These are phyloP conservation scores for Andrena praecox DNA, from an alignment of 2,888 invertebrate species.

Conservation along the genomic window DNA sequence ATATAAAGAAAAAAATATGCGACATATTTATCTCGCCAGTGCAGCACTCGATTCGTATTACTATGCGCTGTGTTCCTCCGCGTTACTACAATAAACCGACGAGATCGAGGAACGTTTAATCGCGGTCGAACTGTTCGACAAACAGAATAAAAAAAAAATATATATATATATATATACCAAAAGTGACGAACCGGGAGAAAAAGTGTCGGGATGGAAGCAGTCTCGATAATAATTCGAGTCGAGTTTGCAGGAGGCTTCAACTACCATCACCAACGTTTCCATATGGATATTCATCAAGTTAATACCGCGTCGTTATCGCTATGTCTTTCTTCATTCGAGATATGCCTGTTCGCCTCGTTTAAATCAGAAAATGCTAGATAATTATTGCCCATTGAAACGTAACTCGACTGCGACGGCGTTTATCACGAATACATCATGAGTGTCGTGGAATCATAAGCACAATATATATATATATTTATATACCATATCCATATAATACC, in stretches of 20 bases:
- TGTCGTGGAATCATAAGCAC: too few species aligned
- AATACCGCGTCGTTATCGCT: constrained; percentile 43
- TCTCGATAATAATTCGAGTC: constrained; percentile 74
- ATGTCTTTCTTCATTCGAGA: constrained; percentile 28
- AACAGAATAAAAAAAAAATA: not conserved
- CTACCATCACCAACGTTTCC: constrained; percentile 77
- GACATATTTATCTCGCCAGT: constrained; percentile 36
- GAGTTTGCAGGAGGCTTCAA: constrained; percentile 72
- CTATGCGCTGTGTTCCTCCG: constrained; percentile 12
- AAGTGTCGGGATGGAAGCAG: constrained; percentile 23
- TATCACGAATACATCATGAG: constrained; percentile 27
- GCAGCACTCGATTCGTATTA: constrained; percentile 75
- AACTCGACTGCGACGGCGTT: constrained; percentile 32
- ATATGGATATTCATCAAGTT: constrained; percentile 46
- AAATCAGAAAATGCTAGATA: constrained; percentile 27
- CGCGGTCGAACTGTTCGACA: not conserved
- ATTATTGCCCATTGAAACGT: constrained; percentile 23
- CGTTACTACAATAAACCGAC: not conserved
- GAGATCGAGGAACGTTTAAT: constrained; percentile 4
- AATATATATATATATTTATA: constrained; percentile 21
- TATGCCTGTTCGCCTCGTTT: constrained; percentile 38
- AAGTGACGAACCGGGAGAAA: not conserved
- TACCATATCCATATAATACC: constrained; percentile 46
- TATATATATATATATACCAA: too few species aligned
- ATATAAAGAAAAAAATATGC: constrained; percentile 48